These are phyloP conservation scores for Eulithis testata DNA, from an alignment of 2,888 invertebrate genomes.

Conservation along the genomic window DNA sequence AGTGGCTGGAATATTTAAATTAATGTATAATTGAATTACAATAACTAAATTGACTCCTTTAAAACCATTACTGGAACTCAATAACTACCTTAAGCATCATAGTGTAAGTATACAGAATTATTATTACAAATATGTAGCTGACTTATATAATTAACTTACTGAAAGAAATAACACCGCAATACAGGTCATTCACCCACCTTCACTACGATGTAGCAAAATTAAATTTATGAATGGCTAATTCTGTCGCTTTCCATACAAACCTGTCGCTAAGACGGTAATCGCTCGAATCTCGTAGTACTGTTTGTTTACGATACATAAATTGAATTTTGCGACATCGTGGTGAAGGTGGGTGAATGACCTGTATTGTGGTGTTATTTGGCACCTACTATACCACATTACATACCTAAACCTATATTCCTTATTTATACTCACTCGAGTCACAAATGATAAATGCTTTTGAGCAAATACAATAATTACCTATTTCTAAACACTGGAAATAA, in stretches of 20 bases:
- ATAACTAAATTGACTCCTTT: slow-evolving; percentile 30
- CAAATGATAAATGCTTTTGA: slow-evolving; percentile 46
- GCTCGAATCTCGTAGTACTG: too few species aligned
- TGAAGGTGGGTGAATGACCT: too few species aligned
- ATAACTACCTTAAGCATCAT: slow-evolving; percentile 26
- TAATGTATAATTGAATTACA: slow-evolving; percentile 33
- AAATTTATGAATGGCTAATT: too few species aligned
- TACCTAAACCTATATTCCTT: slow-evolving; percentile 19
- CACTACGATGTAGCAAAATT: too few species aligned
- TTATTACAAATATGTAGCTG: slow-evolving; percentile 16
- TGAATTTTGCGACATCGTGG: too few species aligned
- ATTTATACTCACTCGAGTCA: slow-evolving; percentile 32
- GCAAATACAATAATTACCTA: slow-evolving; percentile 43
- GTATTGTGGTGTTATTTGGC: too few species aligned
- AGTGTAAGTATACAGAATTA: slow-evolving; percentile 17
- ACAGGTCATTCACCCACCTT: too few species aligned
- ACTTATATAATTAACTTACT: slow-evolving; percentile 14
- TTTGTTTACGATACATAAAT: too few species aligned
- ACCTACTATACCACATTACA: too few species aligned
- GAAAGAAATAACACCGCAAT: too few species aligned
- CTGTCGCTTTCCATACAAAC: too few species aligned
- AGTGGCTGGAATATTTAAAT: slow-evolving; percentile 1
- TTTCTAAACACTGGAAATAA: slow-evolving; percentile 24
- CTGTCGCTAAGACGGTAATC: too few species aligned
- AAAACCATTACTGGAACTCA: slow-evolving; percentile 30